A percentile compares a stretch with the other conserved stretches of the same genome.
Conservation (phyloP, 2,888 invertebrate species). For the Chrysolina americana region DNA sequence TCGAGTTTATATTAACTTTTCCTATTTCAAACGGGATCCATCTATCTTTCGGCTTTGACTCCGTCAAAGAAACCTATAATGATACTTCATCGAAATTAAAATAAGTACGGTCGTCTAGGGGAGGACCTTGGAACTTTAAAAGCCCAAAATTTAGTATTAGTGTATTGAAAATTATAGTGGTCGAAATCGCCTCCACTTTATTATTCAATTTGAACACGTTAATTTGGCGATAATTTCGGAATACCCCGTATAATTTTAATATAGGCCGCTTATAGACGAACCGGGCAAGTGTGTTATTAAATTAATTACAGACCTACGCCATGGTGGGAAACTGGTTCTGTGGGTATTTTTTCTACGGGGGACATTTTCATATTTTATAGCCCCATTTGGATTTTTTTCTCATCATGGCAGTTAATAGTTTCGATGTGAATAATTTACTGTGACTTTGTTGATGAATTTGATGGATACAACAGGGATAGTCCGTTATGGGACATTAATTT, state of each 20-base stretch:
- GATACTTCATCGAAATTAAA: slow-evolving; percentile 18
- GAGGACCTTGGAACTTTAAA: slow-evolving; percentile 31
- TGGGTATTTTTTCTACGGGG: slow-evolving; percentile 7
- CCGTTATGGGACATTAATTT: slow-evolving; percentile 15
- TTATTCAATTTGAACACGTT: slow-evolving; percentile 30
- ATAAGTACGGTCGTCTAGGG: slow-evolving; percentile 23
- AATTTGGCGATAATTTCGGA: slow-evolving; percentile 29
- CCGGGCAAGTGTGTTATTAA: slow-evolving; percentile 25
- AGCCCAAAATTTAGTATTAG: slow-evolving; percentile 31
- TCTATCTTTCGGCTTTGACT: slow-evolving; percentile 19
- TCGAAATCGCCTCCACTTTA: slow-evolving; percentile 24
- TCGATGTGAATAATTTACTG: slow-evolving; percentile 7
- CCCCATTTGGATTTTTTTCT: slow-evolving; percentile 14
- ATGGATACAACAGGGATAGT: slow-evolving; percentile 10
- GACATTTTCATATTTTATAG: slow-evolving; percentile 20
- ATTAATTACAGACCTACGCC: slow-evolving; percentile 23
- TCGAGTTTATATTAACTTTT: not conserved
- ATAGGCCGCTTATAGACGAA: slow-evolving; percentile 19
- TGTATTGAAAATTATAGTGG: slow-evolving; percentile 22
- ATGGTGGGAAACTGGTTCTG: slow-evolving; percentile 18
- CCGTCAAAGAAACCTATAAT: slow-evolving; percentile 28
- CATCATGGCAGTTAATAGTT: slow-evolving; percentile 7
- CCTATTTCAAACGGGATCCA: slow-evolving; percentile 2
- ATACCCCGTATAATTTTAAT: slow-evolving; percentile 22
- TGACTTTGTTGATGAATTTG: slow-evolving; percentile 22